A percentile compares a stretch with the other conserved stretches of the same genome.
Evolutionary conservation across 1,140 invertebrate genomes (phyloP).

Genomic region (Drosophila kurseongensis): DNA sequence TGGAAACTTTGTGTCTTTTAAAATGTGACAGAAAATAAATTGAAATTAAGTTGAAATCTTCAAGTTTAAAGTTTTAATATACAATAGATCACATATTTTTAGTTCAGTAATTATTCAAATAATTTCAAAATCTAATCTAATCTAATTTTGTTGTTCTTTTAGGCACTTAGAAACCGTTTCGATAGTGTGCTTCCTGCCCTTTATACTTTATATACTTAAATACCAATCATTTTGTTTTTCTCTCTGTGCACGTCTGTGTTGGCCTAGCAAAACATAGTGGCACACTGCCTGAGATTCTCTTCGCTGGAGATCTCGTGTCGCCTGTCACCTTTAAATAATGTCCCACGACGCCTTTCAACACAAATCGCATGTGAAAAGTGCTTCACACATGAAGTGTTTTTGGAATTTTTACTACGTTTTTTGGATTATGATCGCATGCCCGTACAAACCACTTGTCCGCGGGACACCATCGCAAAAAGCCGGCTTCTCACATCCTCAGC

Average conservation of each 20-base stretch:
- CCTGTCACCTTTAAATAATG: conserved; percentile 83
- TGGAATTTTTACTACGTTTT: conserved; percentile 64
- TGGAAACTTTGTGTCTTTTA: too few relatives aligned
- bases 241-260: conserved; percentile 4
- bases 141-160: too few relatives aligned
- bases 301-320: conserved; percentile 70
- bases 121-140: too few relatives aligned
- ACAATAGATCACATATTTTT: too few relatives aligned
- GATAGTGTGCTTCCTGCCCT: too few relatives aligned
- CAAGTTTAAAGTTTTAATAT: too few relatives aligned
- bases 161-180: too few relatives aligned
- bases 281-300: conserved; percentile 54
- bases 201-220: too few relatives aligned
- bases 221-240: too few relatives aligned
- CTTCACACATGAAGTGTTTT: conserved; percentile 77
- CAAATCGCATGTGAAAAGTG: conserved; percentile 83
- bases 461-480: conserved; percentile 17
- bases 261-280: conserved; percentile 33
- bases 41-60: too few relatives aligned
- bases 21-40: too few relatives aligned
- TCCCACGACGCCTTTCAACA: conserved; percentile 80
- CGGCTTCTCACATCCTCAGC: conserved; percentile 18
- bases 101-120: too few relatives aligned
- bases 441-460: conserved; percentile 37
- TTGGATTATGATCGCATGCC: conserved; percentile 67